Evolutionary conservation across 2,888 invertebrate genomes (phyloP).

Genomic region (Andrena flavipes): DNA sequence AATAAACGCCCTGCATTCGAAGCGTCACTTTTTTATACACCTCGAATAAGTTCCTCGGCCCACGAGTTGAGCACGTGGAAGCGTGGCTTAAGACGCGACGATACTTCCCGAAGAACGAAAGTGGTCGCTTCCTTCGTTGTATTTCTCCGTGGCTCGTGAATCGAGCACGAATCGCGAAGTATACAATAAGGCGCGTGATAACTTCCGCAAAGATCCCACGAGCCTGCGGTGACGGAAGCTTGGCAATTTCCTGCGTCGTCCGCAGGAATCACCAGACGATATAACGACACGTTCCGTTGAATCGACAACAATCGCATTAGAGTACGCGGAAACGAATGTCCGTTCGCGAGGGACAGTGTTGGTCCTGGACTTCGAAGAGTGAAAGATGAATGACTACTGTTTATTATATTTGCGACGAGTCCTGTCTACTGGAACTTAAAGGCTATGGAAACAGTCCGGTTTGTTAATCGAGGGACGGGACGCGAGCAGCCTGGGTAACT

Average conservation of each 20-base stretch:
- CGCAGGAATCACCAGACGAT: background rate
- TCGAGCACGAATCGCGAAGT: background rate
- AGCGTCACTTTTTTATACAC: too few species aligned
- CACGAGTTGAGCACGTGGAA: background rate
- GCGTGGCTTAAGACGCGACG: background rate
- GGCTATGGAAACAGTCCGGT: background rate
- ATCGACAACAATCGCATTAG: background rate
- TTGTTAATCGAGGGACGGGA: background rate
- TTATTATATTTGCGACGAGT: background rate
- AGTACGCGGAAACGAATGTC: background rate
- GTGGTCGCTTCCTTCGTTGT: too few species aligned
- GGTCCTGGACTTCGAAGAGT: too few species aligned
- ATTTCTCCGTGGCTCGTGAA: background rate
- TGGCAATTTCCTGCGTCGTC: conserved; percentile 19
- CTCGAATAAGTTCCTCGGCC: too few species aligned
- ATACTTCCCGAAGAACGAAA: background rate
- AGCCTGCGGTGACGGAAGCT: conserved; percentile 21
- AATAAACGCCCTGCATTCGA: too few species aligned
- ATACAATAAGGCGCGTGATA: background rate
- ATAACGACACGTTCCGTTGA: background rate
- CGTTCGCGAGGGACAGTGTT: background rate
- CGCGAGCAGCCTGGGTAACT: background rate
- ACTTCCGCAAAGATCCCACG: conserved; percentile 17
- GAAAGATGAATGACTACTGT: too few species aligned
- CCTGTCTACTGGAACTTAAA: background rate